Evolutionary conservation across 2,888 invertebrate genomes (phyloP).

Genomic region (Philhelius pedissequus): DNA sequence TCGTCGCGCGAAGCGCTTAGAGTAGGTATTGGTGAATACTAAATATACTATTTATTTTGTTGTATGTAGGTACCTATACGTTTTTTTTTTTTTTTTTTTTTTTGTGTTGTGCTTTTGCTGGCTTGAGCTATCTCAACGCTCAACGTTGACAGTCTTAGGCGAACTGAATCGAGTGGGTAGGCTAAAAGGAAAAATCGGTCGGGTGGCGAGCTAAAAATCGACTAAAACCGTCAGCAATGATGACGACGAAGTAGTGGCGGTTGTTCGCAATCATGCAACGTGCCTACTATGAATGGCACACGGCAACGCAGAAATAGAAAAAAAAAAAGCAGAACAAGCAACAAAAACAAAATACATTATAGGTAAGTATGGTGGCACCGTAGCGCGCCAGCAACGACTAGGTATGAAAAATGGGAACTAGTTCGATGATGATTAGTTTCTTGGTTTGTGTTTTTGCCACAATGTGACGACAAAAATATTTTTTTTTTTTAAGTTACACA

Average conservation of each 20-base stretch:
- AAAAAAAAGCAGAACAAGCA: background rate
- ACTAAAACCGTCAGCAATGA: conserved; percentile 58
- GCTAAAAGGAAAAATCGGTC: conserved; percentile 66
- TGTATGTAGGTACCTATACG: conserved; percentile 40
- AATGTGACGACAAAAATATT: conserved; percentile 38
- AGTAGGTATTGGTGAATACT: conserved; percentile 64
- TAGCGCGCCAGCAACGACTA: conserved; percentile 28
- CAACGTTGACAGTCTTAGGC: conserved; percentile 66
- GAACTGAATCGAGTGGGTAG: conserved; percentile 67
- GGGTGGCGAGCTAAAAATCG: conserved; percentile 65
- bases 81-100: background rate
- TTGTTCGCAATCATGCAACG: conserved; percentile 51
- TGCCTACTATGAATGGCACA: conserved; percentile 63
- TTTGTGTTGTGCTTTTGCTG: conserved; percentile 24
- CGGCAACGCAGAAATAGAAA: conserved; percentile 60
- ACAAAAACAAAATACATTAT: conserved; percentile 30
- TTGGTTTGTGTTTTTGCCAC: conserved; percentile 41
- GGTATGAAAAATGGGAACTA: conserved; percentile 60
- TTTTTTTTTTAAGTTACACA: background rate
- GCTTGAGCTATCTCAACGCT: conserved; percentile 63
- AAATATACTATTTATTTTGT: conserved; percentile 39
- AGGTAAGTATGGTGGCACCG: conserved; percentile 26
- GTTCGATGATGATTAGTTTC: conserved; percentile 55
- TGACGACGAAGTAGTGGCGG: conserved; percentile 53
- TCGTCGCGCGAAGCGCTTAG: conserved; percentile 26